A percentile compares a stretch with the other conserved stretches of the same genome.
Conservation (phyloP, 2,113 vertebrate species). For the Enhydra lutris region DNA sequence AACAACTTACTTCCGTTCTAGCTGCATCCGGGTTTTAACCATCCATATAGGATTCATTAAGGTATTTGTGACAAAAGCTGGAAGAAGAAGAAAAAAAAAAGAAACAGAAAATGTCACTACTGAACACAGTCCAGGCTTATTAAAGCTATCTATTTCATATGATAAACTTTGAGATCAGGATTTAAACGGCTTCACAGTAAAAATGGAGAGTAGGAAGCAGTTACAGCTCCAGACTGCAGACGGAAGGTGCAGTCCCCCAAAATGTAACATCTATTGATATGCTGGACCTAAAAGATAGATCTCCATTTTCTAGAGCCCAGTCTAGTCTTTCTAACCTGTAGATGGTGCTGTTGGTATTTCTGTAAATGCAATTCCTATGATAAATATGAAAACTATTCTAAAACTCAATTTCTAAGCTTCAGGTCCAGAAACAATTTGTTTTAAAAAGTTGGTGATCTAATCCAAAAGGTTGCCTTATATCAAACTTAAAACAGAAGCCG, state of each 20-base stretch:
- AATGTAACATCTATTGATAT: too few species aligned
- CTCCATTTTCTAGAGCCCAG: background rate
- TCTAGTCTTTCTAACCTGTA: conserved; percentile 35
- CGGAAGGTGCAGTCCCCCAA: background rate
- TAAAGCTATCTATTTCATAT: background rate
- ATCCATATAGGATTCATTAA: conserved; percentile 99
- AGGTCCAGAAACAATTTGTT: conserved; percentile 12
- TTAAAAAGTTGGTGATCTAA: background rate
- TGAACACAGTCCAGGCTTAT: background rate
- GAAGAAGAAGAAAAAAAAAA: conserved; percentile 29
- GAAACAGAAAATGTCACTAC: background rate
- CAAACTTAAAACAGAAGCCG: background rate
- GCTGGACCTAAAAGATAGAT: background rate
- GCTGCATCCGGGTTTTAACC: conserved; percentile 98
- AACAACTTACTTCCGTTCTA: conserved; percentile 91
- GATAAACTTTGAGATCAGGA: background rate
- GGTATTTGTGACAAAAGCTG: conserved; percentile 96
- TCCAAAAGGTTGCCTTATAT: background rate
- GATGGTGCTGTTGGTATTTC: conserved; percentile 72
- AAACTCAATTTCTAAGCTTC: background rate
- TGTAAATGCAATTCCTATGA: background rate
- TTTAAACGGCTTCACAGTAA: background rate
- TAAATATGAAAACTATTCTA: background rate
- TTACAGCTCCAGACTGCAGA: background rate
- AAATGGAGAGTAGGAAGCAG: background rate